Evolutionary conservation across 2,797 vertebrate species (phyloP).

Genomic region (Micrastur ruficollis): DNA sequence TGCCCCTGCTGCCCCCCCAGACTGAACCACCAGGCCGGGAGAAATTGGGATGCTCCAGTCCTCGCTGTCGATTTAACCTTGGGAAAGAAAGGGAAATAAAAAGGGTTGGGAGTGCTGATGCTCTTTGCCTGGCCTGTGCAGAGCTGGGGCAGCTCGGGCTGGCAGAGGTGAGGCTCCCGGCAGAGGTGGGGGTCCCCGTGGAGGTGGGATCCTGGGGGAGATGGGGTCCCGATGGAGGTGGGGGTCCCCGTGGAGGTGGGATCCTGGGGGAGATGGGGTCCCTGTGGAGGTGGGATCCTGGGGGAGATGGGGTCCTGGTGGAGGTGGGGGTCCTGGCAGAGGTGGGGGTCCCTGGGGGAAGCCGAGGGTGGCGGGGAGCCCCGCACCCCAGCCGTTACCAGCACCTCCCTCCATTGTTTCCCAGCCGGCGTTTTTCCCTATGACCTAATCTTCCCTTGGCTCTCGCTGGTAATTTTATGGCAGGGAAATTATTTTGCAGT

Average conservation of each 20-base stretch:
- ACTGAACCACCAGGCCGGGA: background rate
- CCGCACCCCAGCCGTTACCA: background rate
- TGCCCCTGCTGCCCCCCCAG: background rate
- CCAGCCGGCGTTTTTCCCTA: background rate
- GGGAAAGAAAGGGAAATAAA: background rate
- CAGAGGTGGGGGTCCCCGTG: background rate
- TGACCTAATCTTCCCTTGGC: conserved; percentile 18
- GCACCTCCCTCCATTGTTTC: conserved; percentile 26
- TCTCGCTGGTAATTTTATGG: background rate
- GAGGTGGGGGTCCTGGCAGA: too few relatives aligned
- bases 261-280: background rate
- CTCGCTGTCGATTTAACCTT: accelerated
- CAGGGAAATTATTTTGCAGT: background rate
- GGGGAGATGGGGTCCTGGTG: background rate
- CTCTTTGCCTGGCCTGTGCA: background rate
- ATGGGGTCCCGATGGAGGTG: too few relatives aligned
- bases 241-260: too few relatives aligned
- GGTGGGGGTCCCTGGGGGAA: background rate
- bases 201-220: too few relatives aligned
- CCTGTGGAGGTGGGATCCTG: background rate
- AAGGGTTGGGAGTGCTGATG: background rate
- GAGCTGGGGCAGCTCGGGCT: background rate
- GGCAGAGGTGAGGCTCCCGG: background rate
- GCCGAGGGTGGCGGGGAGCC: background rate
- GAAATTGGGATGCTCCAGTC: background rate